These are phyloP conservation scores for Gallinago nigripennis DNA, from an alignment of 2,797 vertebrate species.

Conservation along the genomic window DNA sequence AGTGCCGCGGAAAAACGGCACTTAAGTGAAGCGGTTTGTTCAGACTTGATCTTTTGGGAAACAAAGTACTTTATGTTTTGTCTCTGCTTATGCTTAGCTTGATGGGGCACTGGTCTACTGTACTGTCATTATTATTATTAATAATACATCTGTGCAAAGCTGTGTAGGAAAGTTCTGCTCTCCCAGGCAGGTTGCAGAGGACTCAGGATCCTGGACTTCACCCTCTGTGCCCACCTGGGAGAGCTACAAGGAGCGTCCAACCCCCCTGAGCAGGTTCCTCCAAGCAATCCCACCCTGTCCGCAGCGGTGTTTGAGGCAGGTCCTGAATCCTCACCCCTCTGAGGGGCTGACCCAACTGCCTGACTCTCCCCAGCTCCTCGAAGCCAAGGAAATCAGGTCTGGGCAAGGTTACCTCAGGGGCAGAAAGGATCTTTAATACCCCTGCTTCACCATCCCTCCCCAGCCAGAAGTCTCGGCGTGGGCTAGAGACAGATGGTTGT, in stretches of 20 bases:
- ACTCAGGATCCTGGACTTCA: not conserved
- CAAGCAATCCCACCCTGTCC: rapidly evolving
- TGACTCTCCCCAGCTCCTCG: not conserved
- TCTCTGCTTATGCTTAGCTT: not conserved
- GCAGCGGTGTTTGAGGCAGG: not conserved
- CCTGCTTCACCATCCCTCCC: rapidly evolving
- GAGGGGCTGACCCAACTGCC: not conserved
- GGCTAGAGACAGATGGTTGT: not conserved
- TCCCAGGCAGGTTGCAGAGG: not conserved
- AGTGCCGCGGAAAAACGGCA: not conserved
- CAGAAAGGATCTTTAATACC: not conserved
- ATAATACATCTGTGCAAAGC: not conserved
- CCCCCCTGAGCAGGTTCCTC: rapidly evolving
- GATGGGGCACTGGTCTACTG: not conserved
- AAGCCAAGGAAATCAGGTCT: not conserved
- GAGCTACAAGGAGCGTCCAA: rapidly evolving
- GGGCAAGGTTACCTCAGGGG: rapidly evolving
- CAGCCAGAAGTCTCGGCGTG: not conserved
- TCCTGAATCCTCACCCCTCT: not conserved
- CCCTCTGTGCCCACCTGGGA: not conserved
- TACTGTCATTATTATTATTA: not conserved
- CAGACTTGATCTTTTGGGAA: not conserved
- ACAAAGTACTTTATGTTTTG: not conserved
- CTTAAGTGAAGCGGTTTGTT: not conserved
- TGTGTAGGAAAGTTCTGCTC: not conserved